Evolutionary conservation across 2,888 invertebrate species (phyloP), one percentile per base, ranked within the genome.

Genomic region (Tachina lurida): DNA sequence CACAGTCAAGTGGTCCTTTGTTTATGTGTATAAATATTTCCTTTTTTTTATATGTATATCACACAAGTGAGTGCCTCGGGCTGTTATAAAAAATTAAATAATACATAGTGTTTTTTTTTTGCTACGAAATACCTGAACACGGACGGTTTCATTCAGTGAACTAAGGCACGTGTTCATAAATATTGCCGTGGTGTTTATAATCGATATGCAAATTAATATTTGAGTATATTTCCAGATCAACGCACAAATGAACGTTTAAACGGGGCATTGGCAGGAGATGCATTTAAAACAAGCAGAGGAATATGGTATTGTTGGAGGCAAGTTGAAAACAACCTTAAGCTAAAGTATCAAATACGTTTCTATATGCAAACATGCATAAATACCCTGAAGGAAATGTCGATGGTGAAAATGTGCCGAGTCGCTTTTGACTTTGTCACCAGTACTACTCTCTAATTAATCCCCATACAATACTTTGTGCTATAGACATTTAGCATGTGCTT

Each of bases 191-290:
- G 68, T 82, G 77, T 68, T 80, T 77, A 76, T 84, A 84, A 84
- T 84, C 81, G 84, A 82, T 85, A 85, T 85, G 85, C 85, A 85
- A 85, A 85, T 85, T 82, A 85, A 82, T 85, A 85, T 85, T 82
- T 81, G 81, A 85, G 56, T 49, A 85, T 52, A 82, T 81, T 81
- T 85, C 68, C 85, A 82, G 68, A 85, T 85, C 85, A 78, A 68
- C 58, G 82, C 77, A 82, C 85, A 82, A 77, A 78, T 82, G 73
- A 73, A 77, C 47, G 67, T 47, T 80, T 67, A 58, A 77, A 68
- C 17, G 58, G 43, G 49, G 43, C 49, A 68, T 31, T 10, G 65
- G 17, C 43, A 54, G 52, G 49, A 58, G 22, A n/a, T 45, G 22
- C 45, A 56, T 31, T n/a, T n/a, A 58, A 56, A 70, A 19, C n/a